These are phyloP conservation scores for Archips xylosteana DNA, from an alignment of 2,888 invertebrate genomes.

Conservation along the genomic window DNA sequence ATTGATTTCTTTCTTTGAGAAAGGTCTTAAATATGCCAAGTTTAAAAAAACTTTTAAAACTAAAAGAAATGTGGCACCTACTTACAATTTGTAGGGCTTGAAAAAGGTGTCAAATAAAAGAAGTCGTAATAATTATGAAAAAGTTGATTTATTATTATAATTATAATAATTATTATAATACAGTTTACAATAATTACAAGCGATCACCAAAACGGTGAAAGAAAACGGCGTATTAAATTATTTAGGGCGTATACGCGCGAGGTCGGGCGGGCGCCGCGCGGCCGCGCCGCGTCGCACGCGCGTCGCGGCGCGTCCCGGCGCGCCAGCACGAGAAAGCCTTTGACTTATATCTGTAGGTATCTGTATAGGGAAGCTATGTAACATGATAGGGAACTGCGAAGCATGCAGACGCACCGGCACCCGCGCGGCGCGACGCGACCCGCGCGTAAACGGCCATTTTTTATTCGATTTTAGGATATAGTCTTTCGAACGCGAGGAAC, in stretches of 20 bases:
- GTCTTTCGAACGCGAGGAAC: conserved; percentile 86
- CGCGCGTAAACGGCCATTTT: conserved; percentile 58
- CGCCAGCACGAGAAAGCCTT: conserved; percentile 35
- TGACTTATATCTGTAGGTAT: conserved; percentile 40
- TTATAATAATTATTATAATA: conserved; percentile 86
- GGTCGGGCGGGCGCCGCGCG: conserved; percentile 50
- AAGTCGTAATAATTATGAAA: conserved; percentile 83
- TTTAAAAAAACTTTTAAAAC: too few relatives aligned
- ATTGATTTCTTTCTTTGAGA: too few relatives aligned
- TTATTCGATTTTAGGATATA: conserved; percentile 82
- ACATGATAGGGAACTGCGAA: conserved; percentile 38
- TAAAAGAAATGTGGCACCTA: too few relatives aligned
- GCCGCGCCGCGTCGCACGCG: conserved; percentile 51
- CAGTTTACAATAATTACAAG: conserved; percentile 86
- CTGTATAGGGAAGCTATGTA: conserved; percentile 43
- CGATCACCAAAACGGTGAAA: conserved; percentile 86
- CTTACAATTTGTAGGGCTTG: too few relatives aligned
- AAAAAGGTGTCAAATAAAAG: conserved; percentile 64
- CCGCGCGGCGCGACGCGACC: conserved; percentile 55
- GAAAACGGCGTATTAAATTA: conserved; percentile 85
- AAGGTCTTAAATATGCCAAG: too few relatives aligned
- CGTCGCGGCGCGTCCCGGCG: conserved; percentile 34
- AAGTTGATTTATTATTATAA: conserved; percentile 86
- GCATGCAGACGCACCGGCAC: conserved; percentile 22
- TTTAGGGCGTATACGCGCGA: conserved; percentile 66